Conservation (phyloP, 2,888 invertebrate species). For the Molorchus minor region DNA sequence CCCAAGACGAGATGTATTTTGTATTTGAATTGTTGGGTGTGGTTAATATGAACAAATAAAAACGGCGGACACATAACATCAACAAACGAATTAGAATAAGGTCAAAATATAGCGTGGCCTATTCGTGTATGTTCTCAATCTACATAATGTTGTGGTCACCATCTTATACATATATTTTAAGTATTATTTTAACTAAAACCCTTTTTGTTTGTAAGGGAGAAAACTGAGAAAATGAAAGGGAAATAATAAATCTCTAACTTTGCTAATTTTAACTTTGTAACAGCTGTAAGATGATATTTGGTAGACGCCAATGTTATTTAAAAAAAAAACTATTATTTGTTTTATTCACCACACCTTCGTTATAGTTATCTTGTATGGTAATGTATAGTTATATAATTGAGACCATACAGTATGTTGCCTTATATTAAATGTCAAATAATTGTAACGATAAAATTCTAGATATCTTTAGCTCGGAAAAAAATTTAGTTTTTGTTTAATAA, state of each 20-base stretch:
- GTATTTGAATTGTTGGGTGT: background rate
- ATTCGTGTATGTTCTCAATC: no score
- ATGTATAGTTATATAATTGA: conserved; percentile 29
- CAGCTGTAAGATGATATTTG: conserved; percentile 10
- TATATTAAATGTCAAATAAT: conserved; percentile 54
- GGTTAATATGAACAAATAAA: no score
- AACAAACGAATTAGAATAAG: no score
- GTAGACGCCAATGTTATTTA: background rate
- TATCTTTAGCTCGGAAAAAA: conserved; percentile 19
- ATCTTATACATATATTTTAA: no score
- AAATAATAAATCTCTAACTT: conserved; percentile 16
- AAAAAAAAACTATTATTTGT: background rate
- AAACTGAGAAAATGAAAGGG: no score
- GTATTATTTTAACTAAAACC: no score
- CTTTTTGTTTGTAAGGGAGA: no score
- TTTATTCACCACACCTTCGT: conserved; percentile 11
- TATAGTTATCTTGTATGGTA: conserved; percentile 24
- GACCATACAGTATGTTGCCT: conserved; percentile 58
- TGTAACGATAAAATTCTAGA: conserved; percentile 19
- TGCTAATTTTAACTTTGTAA: conserved; percentile 17
- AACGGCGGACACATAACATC: no score
- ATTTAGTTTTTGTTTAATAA: no score
- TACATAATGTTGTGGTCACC: no score
- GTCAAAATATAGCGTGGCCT: no score
- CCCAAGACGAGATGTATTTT: background rate